Evolutionary conservation across 2,888 invertebrate genomes (phyloP).

Genomic region (Hypsopygia costalis): DNA sequence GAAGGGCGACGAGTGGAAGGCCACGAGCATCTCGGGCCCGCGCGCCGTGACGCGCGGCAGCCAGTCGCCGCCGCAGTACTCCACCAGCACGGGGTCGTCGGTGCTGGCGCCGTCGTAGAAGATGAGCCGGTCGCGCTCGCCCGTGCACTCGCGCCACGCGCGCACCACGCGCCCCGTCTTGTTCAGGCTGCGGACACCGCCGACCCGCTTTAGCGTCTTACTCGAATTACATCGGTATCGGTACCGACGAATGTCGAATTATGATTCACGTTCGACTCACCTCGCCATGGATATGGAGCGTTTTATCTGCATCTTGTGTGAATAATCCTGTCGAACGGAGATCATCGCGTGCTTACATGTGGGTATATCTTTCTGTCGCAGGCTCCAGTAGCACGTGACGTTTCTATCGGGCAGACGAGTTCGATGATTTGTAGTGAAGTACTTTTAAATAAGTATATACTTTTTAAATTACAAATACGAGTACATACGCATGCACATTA

Average conservation of each 20-base stretch:
- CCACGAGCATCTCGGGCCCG: constrained; percentile 92
- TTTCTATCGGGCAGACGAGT: constrained; percentile 75
- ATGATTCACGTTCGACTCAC: constrained; percentile 39
- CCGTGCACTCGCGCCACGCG: constrained; percentile 92
- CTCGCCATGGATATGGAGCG: constrained; percentile 83
- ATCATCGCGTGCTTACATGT: constrained; percentile 96
- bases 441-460: too few relatives aligned
- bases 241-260: too few relatives aligned
- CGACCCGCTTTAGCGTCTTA: constrained; percentile 31
- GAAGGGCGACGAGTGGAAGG: constrained; percentile 92
- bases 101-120: constrained; percentile 92
- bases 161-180: constrained; percentile 86
- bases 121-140: constrained; percentile 90
- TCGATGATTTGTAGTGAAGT: too few relatives aligned
- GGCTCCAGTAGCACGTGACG: constrained; percentile 94
- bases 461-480: too few relatives aligned
- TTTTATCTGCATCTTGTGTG: constrained; percentile 87
- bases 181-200: constrained; percentile 78
- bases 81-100: constrained; percentile 90
- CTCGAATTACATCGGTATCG: too few relatives aligned
- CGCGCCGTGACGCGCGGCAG: constrained; percentile 86
- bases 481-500: too few relatives aligned
- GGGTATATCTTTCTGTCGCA: constrained; percentile 91
- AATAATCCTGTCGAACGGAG: constrained; percentile 88
- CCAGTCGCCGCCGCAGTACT: constrained; percentile 94